A percentile compares a stretch with the other conserved stretches of the same genome.
Conservation (phyloP, 1,140 invertebrate genomes). For the Drosophila tropicalis region DNA sequence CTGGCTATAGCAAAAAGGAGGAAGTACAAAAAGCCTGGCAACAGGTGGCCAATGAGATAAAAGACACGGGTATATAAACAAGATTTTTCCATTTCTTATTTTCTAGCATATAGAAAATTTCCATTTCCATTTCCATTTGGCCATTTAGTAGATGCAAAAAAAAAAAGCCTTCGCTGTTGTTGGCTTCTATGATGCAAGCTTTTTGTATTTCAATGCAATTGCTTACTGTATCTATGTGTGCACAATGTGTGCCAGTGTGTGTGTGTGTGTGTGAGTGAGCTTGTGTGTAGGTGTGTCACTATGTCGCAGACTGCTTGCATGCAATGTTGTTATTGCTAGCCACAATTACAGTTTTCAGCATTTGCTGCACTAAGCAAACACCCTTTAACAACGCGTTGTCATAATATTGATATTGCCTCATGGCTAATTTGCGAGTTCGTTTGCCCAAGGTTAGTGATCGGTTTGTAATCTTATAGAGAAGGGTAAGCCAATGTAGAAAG, state of each 20-base stretch:
- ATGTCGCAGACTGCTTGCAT: slow-evolving; percentile 71
- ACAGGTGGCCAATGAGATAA: slow-evolving; percentile 79
- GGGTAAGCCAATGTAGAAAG: too few species aligned
- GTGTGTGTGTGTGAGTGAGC: slow-evolving; percentile 23
- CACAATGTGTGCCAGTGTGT: slow-evolving; percentile 40
- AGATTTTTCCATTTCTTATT: slow-evolving; percentile 25
- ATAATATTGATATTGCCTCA: too few species aligned
- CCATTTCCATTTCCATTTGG: slow-evolving; percentile 40
- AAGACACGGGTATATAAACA: slow-evolving; percentile 68
- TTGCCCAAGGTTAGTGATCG: too few species aligned
- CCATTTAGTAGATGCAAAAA: slow-evolving; percentile 68
- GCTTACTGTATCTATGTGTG: slow-evolving; percentile 2
- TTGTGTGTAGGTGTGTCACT: slow-evolving; percentile 66
- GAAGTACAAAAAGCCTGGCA: slow-evolving; percentile 79
- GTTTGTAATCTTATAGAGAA: too few species aligned
- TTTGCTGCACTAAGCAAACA: slow-evolving; percentile 46
- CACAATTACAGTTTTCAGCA: slow-evolving; percentile 54
- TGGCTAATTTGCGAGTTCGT: too few species aligned
- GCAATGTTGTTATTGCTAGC: slow-evolving; percentile 47
- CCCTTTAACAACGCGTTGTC: neutral
- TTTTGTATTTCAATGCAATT: slow-evolving; percentile 52
- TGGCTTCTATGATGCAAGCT: slow-evolving; percentile 57
- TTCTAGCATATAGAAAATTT: slow-evolving; percentile 15
- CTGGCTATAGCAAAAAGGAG: slow-evolving; percentile 80
- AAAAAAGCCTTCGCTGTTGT: slow-evolving; percentile 32